phyloP scores from a whole-genome alignment of 2,113 vertebrate genomes.

The Myrmophylax atrothorax region DNA sequence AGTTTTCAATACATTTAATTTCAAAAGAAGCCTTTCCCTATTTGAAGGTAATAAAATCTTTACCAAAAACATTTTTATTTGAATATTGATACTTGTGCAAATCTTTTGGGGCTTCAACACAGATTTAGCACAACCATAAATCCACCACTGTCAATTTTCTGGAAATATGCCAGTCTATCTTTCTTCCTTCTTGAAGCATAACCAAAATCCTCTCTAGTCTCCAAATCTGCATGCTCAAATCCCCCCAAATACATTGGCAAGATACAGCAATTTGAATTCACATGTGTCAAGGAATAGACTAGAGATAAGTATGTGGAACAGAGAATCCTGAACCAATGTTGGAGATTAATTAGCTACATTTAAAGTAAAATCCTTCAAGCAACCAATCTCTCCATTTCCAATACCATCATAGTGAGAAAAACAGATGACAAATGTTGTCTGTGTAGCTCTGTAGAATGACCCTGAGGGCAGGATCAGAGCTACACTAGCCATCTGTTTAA shows the following conservation, averaged over 20 bases:
- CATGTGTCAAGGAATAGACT: neutral
- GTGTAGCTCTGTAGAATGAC: constrained; percentile 10
- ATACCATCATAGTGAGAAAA: neutral
- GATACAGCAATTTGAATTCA: neutral
- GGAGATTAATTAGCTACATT: constrained; percentile 37
- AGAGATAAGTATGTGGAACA: neutral
- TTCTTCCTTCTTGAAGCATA: constrained; percentile 19
- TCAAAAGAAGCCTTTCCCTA: constrained; percentile 46
- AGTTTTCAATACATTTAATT: neutral
- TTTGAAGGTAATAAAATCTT: constrained; percentile 66
- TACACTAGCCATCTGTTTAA: constrained; percentile 31
- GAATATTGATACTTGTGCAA: neutral
- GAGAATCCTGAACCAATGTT: constrained; percentile 23
- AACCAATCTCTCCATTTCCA: neutral
- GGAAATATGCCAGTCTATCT: neutral
- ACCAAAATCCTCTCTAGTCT: neutral
- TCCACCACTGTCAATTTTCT: neutral
- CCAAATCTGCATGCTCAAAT: constrained; percentile 1
- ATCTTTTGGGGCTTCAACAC: neutral
- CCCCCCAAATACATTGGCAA: neutral
- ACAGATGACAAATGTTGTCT: constrained; percentile 4
- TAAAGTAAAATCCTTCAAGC: constrained; percentile 36
- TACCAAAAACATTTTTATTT: constrained; percentile 47
- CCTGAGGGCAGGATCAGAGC: constrained; percentile 36
- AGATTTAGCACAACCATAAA: constrained; percentile 62